phyloP scores from a whole-genome alignment of 2,113 vertebrate species.

The Syngnathus typhle region DNA sequence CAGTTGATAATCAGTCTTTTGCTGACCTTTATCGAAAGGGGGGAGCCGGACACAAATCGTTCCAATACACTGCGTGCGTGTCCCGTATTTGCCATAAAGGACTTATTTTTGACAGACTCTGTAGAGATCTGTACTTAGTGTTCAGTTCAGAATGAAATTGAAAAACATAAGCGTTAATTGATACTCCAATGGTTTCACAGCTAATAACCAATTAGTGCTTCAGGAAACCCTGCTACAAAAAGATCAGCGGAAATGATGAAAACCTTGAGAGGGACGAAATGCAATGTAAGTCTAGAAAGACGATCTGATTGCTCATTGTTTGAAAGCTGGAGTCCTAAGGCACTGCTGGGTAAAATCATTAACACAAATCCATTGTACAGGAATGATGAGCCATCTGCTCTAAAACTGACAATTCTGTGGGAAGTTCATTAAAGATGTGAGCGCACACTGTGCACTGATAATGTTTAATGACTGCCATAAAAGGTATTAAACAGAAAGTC shows the following conservation, averaged over 20 bases:
- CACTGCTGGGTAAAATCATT: constrained; percentile 47
- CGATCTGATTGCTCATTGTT: constrained; percentile 29
- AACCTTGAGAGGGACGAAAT: constrained; percentile 11
- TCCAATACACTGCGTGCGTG: neutral
- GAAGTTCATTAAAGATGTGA: constrained; percentile 40
- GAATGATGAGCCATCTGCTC: constrained; percentile 8
- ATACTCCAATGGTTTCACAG: constrained; percentile 20
- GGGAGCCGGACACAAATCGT: neutral
- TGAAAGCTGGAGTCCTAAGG: constrained; percentile 29
- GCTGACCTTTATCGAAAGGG: too few species aligned
- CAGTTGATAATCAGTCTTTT: neutral
- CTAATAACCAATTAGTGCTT: constrained; percentile 19
- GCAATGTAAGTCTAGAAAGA: constrained; percentile 14
- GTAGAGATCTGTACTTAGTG: neutral
- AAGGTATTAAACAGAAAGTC: constrained; percentile 25
- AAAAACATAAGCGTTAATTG: neutral
- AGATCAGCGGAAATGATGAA: constrained; percentile 19
- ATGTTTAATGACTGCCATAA: constrained; percentile 23
- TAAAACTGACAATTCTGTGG: constrained; percentile 14
- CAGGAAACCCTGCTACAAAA: constrained; percentile 20
- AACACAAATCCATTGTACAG: constrained; percentile 24
- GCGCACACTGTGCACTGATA: constrained; percentile 15
- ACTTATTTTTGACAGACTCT: neutral
- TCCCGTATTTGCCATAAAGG: neutral
- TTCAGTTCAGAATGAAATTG: constrained; percentile 4